Evolutionary conservation across 2,888 invertebrate genomes (phyloP).

Genomic region (Drosophila diplacantha): DNA sequence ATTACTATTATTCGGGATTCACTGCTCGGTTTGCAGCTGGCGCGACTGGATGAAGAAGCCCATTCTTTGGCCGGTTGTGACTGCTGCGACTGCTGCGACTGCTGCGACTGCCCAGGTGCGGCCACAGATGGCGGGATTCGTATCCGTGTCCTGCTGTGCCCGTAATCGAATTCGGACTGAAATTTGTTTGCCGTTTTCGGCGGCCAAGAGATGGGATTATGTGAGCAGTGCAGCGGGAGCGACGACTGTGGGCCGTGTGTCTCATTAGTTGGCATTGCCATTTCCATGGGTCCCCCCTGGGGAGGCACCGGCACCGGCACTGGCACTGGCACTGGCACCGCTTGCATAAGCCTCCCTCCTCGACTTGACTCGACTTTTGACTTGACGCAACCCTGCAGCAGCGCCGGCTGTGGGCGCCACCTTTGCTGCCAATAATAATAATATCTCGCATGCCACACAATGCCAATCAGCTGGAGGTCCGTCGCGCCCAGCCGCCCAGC

Average conservation of each 20-base stretch:
- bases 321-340: constrained; percentile 3
- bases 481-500: not conserved
- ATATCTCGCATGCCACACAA: constrained; percentile 52
- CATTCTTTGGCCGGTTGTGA: constrained; percentile 17
- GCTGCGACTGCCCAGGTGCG: constrained; percentile 2
- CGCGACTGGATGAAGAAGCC: constrained; percentile 68
- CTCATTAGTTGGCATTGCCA: constrained; percentile 71
- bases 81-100: constrained; percentile 4
- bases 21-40: constrained; percentile 68
- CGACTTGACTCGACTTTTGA: constrained; percentile 54
- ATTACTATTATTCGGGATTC: constrained; percentile 4
- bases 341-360: constrained; percentile 60
- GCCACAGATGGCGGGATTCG: constrained; percentile 7
- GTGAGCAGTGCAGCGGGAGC: constrained; percentile 25
- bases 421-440: constrained; percentile 69
- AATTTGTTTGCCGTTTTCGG: constrained; percentile 50
- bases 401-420: constrained; percentile 51
- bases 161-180: constrained; percentile 65
- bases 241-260: constrained; percentile 28
- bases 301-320: constrained; percentile 11
- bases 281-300: constrained; percentile 34
- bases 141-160: constrained; percentile 46
- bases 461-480: constrained; percentile 51
- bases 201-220: constrained; percentile 65
- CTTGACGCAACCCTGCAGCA: constrained; percentile 59